phyloP scores from a whole-genome alignment of 2,113 vertebrate genomes.

The Cololabis saira region DNA sequence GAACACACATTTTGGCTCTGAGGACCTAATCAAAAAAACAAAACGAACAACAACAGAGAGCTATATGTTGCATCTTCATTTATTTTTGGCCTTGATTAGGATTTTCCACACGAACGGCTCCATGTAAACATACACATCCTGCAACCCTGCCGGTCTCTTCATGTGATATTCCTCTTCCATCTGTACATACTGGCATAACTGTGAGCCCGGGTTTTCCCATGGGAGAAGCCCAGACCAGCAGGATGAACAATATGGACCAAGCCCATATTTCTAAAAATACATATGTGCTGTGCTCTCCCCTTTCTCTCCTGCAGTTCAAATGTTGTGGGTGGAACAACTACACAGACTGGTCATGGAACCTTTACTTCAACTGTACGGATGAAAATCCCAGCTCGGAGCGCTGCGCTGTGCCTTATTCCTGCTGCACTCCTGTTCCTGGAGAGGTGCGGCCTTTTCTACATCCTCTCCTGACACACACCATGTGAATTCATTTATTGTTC shows the following conservation, averaged over 20 bases:
- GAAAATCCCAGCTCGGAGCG: slow-evolving; percentile 79
- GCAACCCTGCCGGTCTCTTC: slow-evolving; percentile 35
- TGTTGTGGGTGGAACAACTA: slow-evolving; percentile 84
- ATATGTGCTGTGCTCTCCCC: not conserved
- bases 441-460: slow-evolving; percentile 62
- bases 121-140: slow-evolving; percentile 29
- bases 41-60: not conserved
- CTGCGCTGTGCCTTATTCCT: slow-evolving; percentile 82
- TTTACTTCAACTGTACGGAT: slow-evolving; percentile 81
- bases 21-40: slow-evolving; percentile 6
- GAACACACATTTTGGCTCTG: slow-evolving; percentile 24
- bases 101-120: slow-evolving; percentile 39
- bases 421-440: slow-evolving; percentile 78
- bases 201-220: slow-evolving; percentile 31
- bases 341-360: slow-evolving; percentile 84
- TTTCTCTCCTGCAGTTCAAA: slow-evolving; percentile 70
- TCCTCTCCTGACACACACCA: not conserved
- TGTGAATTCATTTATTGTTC: no score
- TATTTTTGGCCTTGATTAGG: slow-evolving; percentile 5
- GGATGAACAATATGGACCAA: slow-evolving; percentile 33
- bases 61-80: not conserved
- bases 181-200: slow-evolving; percentile 48
- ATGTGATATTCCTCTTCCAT: slow-evolving; percentile 45
- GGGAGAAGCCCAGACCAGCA: slow-evolving; percentile 42
- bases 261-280: slow-evolving; percentile 50